phyloP scores from a whole-genome alignment of 92 coral and sea anemone species.

The Nematostella vectensis region DNA sequence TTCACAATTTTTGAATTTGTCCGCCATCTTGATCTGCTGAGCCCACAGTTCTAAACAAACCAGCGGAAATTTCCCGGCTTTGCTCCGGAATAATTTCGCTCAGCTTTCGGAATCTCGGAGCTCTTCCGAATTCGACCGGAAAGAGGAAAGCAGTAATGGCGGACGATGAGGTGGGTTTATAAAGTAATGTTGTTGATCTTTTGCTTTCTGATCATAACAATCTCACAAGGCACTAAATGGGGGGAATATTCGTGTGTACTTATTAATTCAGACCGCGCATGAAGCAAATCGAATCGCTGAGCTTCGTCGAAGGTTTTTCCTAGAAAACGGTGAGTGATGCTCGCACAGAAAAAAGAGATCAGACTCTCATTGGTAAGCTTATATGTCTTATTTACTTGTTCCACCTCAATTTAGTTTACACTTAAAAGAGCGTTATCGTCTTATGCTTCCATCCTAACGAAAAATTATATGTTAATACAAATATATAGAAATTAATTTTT shows the following conservation, averaged over 20 bases:
- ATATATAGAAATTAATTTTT: too few relatives aligned
- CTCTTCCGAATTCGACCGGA: neutral
- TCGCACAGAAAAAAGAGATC: too few relatives aligned
- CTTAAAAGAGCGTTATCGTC: too few relatives aligned
- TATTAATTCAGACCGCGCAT: neutral
- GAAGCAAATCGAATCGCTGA: conserved; percentile 22
- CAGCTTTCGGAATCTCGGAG: neutral
- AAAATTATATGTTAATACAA: too few relatives aligned
- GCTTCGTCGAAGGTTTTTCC: conserved; percentile 53
- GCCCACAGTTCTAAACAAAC: neutral
- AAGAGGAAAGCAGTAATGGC: conserved; percentile 1
- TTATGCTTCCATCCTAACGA: too few relatives aligned
- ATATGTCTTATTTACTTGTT: too few relatives aligned
- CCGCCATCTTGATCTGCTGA: neutral
- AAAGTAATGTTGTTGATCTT: neutral
- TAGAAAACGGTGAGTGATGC: conserved; percentile 52
- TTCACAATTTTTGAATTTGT: neutral
- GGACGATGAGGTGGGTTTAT: conserved; percentile 8
- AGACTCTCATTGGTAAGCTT: too few relatives aligned
- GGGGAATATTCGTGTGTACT: too few relatives aligned
- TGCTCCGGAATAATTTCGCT: neutral
- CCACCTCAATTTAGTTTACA: too few relatives aligned
- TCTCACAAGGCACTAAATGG: too few relatives aligned
- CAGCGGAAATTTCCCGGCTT: neutral
- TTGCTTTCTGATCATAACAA: neutral